These are phyloP conservation scores for Cyrtonyx montezumae DNA, from an alignment of 2,113 vertebrate genomes.

Conservation along the genomic window DNA sequence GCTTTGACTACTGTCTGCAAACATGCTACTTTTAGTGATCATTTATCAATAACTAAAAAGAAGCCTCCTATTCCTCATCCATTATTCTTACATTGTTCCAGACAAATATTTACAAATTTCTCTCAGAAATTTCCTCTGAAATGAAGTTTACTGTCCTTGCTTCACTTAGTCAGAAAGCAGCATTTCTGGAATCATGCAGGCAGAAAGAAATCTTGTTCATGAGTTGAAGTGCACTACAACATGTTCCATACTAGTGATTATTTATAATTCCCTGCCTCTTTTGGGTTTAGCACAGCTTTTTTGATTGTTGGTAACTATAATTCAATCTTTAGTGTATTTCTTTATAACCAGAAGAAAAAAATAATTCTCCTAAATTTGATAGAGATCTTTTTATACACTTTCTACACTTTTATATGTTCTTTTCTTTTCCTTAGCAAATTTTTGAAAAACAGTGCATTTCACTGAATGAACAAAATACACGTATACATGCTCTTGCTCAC, in stretches of 20 bases:
- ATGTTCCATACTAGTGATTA: background rate
- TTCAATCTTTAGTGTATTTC: background rate
- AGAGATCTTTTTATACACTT: too few species aligned
- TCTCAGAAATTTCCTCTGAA: background rate
- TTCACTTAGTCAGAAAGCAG: background rate
- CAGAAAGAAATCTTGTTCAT: background rate
- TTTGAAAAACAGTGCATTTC: background rate
- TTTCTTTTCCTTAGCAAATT: background rate
- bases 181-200: background rate
- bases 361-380: background rate
- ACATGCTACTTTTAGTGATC: background rate
- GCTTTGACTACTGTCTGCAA: background rate
- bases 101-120: background rate
- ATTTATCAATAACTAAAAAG: background rate
- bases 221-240: background rate
- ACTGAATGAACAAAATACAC: background rate
- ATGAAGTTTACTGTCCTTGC: background rate
- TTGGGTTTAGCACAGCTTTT: background rate
- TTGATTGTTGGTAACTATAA: too few species aligned
- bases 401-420: background rate
- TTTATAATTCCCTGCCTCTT: background rate
- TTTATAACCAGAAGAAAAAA: background rate
- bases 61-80: background rate
- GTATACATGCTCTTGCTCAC: accelerated
- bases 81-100: background rate